Evolutionary conservation across 53 echinoderm and acorn worm genomes (phyloP), one percentile per base, ranked within the genome.

Genomic region (Zoroaster sp.): DNA sequence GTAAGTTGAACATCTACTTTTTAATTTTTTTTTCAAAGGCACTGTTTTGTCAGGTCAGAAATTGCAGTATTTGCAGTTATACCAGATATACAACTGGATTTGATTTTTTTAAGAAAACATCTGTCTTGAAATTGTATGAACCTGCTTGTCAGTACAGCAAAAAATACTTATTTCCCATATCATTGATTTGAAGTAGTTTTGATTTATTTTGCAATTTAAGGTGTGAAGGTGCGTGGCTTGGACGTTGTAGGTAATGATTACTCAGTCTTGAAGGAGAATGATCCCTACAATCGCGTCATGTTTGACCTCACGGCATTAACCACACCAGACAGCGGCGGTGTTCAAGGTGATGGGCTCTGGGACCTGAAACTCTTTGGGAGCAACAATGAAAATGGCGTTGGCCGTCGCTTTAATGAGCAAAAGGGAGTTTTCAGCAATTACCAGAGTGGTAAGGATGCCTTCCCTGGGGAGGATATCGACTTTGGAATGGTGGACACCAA

Each of bases 401-500:
- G 96, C 35, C 77, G 75, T n/a, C 87, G 83, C 66, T 86, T 72
- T 66, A 95, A 92, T 72, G 83, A 92, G 39, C 93, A 95, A 72
- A 51, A 59, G 35, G 69, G 88, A 66, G 73, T 65, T 3, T 80
- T 89, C 28, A 72, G 15, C 31, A 89, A 74, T 72, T 96, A 94
- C 55, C 94, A 94, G 81, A 78, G 53, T 38, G 85, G 90, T 89
- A 90, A 90, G 55, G 91, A 93, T 79, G 93, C 90, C 55, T 89
- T 77, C 69, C 81, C 90, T 18, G 97, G 95, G 4, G 90, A 95
- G 39, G 78, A 93, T 51, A 86, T 97, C 28, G 85, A 92, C 33
- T 93, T 93, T 67, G 95, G 95, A 20, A 88, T 95, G 42, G 91
- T 95, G 44, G 97, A 97, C 77, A 88, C 91, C 77, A 92, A 95